Base-by-base conservation (phyloP, 2,113 vertebrate genomes). In the Sarotherodon lohbergeri region DNA sequence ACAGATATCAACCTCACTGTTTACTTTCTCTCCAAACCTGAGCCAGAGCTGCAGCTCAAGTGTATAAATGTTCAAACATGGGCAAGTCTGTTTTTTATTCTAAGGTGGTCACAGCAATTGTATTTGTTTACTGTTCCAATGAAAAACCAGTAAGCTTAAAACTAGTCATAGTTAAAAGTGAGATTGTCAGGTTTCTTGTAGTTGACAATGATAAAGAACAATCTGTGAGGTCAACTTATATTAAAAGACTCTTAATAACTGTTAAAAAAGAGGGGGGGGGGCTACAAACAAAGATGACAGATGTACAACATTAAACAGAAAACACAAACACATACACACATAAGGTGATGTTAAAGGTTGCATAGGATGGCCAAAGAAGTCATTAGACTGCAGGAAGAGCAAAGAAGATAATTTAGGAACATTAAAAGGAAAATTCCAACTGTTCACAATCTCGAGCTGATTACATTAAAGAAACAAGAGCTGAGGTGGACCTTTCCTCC, bases 301-400 rank as follows among this genome's bases (percentile, higher is more conserved):
- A 43, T 4, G 39, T 32, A 84, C 16, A 36, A 43, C 17, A 3
- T 13, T 41, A 22, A 79, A 73, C 66, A 61, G n/a, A 24, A 85
- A 22, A 52, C 17, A 52, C 61, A 86, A 6, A 80, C 13, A 85
- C 6, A 41, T 4, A 12, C 39, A 68, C 50, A 83, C 19, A 17
- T 29, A 57, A 24, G 19, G 3, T 22, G 9, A 83, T 50, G 5
- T 10, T 29, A 57, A 80, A 68, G n/a, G 7, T 91, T 92, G 91
- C 91, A 94, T 90, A 92, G 88, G 68, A 83, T 56, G 14, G 1
- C 16, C 71, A 59, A 56, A 56, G 50, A 16, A 80, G 27, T 80
- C 43, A 11, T 50, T 46, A 27, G 2, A 66, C 82, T 59, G 43
- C 7, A 82, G 46, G 66, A 59, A 84, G 85, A 13, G 11, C 4